phyloP scores from a whole-genome alignment of 2,888 invertebrate species.

The Drosophila conformis region DNA sequence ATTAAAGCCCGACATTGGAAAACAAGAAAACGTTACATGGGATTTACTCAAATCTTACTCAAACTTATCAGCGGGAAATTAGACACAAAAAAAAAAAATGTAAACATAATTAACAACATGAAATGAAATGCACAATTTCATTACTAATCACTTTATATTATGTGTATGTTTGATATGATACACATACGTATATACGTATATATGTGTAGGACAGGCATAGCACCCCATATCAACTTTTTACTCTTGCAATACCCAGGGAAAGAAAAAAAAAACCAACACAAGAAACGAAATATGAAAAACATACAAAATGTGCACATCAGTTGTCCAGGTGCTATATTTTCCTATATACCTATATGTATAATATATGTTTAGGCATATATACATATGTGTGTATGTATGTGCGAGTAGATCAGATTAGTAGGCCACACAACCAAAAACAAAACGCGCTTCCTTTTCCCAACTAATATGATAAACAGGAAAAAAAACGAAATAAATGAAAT shows the following conservation, averaged over 20 bases:
- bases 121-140: too few species aligned
- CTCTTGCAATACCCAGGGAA: not conserved
- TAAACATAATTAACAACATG: not conserved
- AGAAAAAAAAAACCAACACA: not conserved
- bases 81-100: not conserved
- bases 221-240: not conserved
- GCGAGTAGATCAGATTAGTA: conserved; percentile 20
- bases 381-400: not conserved
- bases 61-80: conserved; percentile 32
- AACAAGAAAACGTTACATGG: conserved; percentile 7
- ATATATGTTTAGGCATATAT: not conserved
- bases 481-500: conserved; percentile 4
- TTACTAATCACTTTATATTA: not conserved
- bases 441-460: conserved; percentile 13
- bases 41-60: not conserved
- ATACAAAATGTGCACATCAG: conserved; percentile 50
- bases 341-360: not conserved
- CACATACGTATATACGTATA: too few species aligned
- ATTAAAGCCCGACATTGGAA: not conserved
- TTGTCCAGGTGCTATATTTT: conserved; percentile 38
- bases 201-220: not conserved
- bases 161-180: not conserved
- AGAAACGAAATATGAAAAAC: conserved; percentile 31
- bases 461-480: conserved; percentile 28
- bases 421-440: conserved; percentile 4